phyloP scores from a whole-genome alignment of 2,113 vertebrate genomes.

The Rattus rattus region DNA sequence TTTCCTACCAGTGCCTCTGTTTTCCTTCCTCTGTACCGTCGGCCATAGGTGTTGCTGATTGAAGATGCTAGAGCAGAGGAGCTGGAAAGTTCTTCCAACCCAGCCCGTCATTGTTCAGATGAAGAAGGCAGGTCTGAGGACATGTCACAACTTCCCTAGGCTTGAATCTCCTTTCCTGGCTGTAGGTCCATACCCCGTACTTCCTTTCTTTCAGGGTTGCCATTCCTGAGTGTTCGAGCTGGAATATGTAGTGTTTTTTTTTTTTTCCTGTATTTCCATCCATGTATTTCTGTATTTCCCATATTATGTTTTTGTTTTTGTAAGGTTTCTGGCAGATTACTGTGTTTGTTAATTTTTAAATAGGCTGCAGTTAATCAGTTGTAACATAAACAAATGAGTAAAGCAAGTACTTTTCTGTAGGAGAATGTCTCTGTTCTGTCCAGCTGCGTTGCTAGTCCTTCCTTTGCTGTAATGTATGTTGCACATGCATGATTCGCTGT shows the following conservation, averaged over 20 bases:
- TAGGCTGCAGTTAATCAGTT: neutral
- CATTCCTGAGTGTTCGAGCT: neutral
- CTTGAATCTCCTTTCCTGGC: neutral
- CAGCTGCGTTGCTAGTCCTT: neutral
- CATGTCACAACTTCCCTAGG: neutral
- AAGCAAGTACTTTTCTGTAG: neutral
- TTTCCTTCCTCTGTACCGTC: neutral
- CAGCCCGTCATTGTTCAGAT: neutral
- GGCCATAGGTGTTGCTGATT: neutral
- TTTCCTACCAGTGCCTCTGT: neutral
- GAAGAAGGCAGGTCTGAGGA: neutral
- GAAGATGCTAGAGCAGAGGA: neutral
- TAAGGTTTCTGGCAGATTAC: neutral
- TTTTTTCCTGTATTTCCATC: neutral
- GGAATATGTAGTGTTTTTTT: neutral
- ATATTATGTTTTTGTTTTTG: constrained; percentile 28
- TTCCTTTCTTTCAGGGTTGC: neutral
- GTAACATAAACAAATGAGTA: neutral
- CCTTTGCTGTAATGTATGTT: neutral
- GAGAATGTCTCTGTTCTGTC: neutral
- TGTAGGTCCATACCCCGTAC: neutral
- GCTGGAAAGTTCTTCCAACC: neutral
- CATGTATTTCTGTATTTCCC: neutral
- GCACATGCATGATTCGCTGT: neutral
- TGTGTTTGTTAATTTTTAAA: neutral